A percentile compares a stretch with the other conserved stretches of the same genome.
phyloP scores from a whole-genome alignment of 2,888 invertebrate species.

The Myathropa florea region DNA sequence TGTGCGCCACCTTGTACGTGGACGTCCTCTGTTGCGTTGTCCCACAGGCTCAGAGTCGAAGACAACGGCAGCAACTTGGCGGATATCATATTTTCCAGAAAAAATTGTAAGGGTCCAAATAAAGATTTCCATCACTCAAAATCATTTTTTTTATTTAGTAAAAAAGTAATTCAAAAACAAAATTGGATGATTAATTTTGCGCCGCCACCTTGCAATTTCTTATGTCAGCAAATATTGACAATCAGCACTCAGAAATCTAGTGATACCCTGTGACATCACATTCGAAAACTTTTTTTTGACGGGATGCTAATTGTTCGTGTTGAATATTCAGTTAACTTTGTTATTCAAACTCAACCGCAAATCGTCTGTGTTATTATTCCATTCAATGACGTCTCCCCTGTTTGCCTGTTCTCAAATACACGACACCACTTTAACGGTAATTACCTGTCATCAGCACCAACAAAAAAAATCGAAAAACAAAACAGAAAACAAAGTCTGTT shows the following conservation, averaged over 20 bases:
- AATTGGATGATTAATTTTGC: no score
- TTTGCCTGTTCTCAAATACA: not conserved
- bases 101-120: no score
- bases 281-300: not conserved
- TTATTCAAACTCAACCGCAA: conserved; percentile 7
- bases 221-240: not conserved
- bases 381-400: conserved; percentile 36
- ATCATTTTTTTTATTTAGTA: no score
- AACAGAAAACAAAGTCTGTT: not conserved
- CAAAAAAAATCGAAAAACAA: not conserved
- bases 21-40: no score
- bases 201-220: no score
- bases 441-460: conserved; percentile 21
- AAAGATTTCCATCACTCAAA: no score
- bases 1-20: no score
- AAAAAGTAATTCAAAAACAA: no score
- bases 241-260: not conserved
- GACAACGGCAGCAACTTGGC: no score
- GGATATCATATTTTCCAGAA: no score
- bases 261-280: not conserved
- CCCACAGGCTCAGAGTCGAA: no score
- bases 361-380: conserved; percentile 22
- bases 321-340: not conserved
- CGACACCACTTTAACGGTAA: conserved; percentile 37
- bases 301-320: not conserved